These are phyloP conservation scores for Haemorhous mexicanus DNA, from an alignment of 2,113 vertebrate species.

Conservation along the genomic window DNA sequence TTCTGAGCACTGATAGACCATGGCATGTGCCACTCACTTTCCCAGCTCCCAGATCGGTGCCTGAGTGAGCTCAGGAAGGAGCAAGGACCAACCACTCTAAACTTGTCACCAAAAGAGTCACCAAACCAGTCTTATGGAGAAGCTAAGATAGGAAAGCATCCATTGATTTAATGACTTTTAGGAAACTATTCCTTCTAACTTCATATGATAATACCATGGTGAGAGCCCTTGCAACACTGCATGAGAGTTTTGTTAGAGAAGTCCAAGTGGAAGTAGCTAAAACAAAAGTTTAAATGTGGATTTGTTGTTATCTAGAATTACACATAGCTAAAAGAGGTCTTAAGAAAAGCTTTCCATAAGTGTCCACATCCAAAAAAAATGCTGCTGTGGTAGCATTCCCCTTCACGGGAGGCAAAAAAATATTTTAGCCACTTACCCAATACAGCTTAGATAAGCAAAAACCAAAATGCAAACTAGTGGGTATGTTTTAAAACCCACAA, in stretches of 20 bases:
- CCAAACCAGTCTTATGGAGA: background rate
- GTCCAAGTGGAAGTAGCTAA: constrained; percentile 13
- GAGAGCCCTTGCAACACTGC: background rate
- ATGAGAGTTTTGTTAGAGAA: background rate
- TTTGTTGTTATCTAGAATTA: background rate
- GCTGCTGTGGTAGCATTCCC: background rate
- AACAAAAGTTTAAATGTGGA: background rate
- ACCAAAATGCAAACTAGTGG: background rate
- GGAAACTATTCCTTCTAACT: background rate
- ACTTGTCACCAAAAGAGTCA: background rate
- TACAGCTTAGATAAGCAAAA: constrained; percentile 13
- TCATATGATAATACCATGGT: background rate
- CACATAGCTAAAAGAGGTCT: background rate
- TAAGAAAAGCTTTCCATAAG: background rate
- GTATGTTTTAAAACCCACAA: background rate
- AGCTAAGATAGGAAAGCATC: background rate
- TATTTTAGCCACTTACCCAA: background rate
- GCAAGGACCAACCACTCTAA: background rate
- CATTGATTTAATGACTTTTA: background rate
- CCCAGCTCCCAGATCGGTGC: rapidly evolving
- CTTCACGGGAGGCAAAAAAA: background rate
- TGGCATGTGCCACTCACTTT: rapidly evolving
- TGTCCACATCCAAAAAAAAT: background rate
- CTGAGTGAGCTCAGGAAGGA: background rate
- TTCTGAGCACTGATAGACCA: background rate